Base-by-base conservation (phyloP, 2,888 invertebrate genomes). In the Andrena marginata region DNA sequence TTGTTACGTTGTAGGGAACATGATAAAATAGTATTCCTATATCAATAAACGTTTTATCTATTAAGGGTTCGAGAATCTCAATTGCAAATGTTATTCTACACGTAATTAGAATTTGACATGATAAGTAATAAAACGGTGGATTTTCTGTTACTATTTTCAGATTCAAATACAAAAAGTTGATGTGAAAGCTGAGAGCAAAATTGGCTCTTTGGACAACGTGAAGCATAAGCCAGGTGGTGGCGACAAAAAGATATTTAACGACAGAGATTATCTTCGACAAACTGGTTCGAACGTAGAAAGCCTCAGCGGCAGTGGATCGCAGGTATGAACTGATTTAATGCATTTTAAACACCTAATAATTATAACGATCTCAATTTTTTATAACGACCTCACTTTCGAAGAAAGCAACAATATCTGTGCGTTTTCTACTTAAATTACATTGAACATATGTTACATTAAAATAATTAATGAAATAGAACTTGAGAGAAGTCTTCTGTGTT, bases 221-320 rank as follows among this genome's bases (percentile, higher is more conserved):
- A 97, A 97, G 94, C 97, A 99, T 95, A 97, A 96, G 95, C 98
- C 99, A 77, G 97, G 98, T 90, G 99, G 99, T 84, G 99, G 99
- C 65, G 98, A 98, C 89, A 97, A 97, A 95, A 98, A 98, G 95
- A 98, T 98, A 93, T 98, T 98, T 94, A 97, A 98, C 94, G 98
- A 98, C 95, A 98, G 97, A 95, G 97, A 97, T 85, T 98, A 98
- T 95, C 96, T 98, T 94, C 97, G 97, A 95, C 97, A 98, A 95
- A 95, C 90, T 16, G 87, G 92, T 69, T 90, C 91, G 1, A 92
- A 92, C 71, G 92, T 92, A 4, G 93, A 92, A 81, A 92, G 92
- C 72, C 87, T 93, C 77, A 91, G 91, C 75, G 93, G 93, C 73
- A 94, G 93, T 84, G 92, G 92, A 72, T 91, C 92, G 48, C 93